These are phyloP conservation scores for Notamacropus eugenii DNA, from an alignment of 2,797 vertebrate genomes.

Conservation along the genomic window DNA sequence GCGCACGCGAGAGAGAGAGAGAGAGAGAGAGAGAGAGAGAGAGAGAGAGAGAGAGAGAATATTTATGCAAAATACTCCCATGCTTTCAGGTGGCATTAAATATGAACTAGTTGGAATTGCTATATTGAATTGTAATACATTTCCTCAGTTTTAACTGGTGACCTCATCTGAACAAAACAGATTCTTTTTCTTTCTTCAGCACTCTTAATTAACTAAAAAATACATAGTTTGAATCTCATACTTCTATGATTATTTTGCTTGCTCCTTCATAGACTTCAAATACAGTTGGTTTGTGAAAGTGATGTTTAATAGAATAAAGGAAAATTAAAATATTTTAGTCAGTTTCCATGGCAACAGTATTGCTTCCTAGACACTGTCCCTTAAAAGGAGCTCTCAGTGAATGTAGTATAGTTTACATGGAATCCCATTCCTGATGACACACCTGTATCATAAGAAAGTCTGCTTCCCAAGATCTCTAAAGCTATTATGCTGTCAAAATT, in stretches of 20 bases:
- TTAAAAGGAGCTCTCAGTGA: neutral
- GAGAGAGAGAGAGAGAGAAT: neutral
- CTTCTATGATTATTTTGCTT: conserved; percentile 4
- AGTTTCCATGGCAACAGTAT: neutral
- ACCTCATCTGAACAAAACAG: neutral
- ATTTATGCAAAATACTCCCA: conserved; percentile 20
- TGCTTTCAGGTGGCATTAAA: neutral
- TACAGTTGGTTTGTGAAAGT: neutral
- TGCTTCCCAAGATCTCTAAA: neutral
- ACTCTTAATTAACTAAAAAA: neutral
- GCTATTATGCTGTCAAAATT: neutral
- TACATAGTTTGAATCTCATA: neutral
- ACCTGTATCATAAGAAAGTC: neutral
- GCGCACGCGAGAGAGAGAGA: too few relatives aligned
- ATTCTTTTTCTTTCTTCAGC: conserved; percentile 9
- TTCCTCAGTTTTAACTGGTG: conserved; percentile 22
- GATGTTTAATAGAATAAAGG: conserved; percentile 13
- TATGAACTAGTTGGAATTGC: conserved; percentile 27
- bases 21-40: too few relatives aligned
- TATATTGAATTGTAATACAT: neutral
- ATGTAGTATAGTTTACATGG: neutral
- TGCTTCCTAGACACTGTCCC: neutral
- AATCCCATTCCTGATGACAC: neutral
- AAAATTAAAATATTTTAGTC: conserved; percentile 9
- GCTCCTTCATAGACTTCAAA: conserved; percentile 3